These are phyloP conservation scores for Coleophora flavipennella DNA, from an alignment of 2,888 invertebrate genomes.

Conservation along the genomic window DNA sequence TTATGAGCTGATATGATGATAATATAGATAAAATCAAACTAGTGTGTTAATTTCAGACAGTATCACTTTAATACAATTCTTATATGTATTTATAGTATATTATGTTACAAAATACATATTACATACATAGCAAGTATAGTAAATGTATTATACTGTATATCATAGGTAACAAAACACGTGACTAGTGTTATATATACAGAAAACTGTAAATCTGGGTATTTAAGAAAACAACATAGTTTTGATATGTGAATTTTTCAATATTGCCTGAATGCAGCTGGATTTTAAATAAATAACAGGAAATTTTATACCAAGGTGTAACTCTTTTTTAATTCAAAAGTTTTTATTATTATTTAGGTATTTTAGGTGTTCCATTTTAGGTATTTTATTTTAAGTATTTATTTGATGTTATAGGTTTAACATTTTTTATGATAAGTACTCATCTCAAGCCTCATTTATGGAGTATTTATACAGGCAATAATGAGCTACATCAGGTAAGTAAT, in stretches of 20 bases:
- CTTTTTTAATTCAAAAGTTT: constrained; percentile 1
- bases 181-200: constrained; percentile 60
- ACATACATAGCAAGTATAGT: constrained; percentile 67
- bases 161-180: constrained; percentile 71
- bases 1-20: too few species aligned
- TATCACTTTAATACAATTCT: constrained; percentile 63
- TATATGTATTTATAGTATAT: constrained; percentile 48
- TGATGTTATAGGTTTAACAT: constrained; percentile 5
- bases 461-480: too few species aligned
- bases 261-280: not conserved
- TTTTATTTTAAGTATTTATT: too few species aligned
- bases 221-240: not conserved
- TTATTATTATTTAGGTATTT: constrained; percentile 4
- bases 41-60: constrained; percentile 34
- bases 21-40: constrained; percentile 19
- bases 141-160: constrained; percentile 32
- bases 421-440: constrained; percentile 1
- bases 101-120: constrained; percentile 70
- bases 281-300: too few species aligned
- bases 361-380: too few species aligned
- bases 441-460: too few species aligned
- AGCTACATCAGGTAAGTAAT: too few species aligned
- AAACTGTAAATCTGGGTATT: constrained; percentile 19
- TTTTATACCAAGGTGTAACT: not conserved
- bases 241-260: not conserved